Base-by-base conservation (phyloP, 2,113 vertebrate genomes). In the Mystacornis crossleyi region DNA sequence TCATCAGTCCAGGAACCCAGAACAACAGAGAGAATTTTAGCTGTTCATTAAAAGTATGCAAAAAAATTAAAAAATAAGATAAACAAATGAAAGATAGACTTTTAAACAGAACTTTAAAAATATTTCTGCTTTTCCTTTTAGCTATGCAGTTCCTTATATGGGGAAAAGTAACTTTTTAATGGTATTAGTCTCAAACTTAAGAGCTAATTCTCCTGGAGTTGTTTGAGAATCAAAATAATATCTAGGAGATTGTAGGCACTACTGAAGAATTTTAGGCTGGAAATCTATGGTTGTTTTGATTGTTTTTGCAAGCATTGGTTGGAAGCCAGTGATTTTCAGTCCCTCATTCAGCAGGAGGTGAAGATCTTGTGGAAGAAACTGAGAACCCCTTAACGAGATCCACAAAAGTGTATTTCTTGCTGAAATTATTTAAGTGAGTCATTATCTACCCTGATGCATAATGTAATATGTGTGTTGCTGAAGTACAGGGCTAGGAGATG, bases 251-350 rank as follows among this genome's bases (percentile, higher is more conserved):
- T 83, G 45, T 43, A 90, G 67, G 40, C 31, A 33, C 36, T 91
- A 43, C 12, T 55, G 29, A 26, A 85, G 51, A 86, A 86, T 33
- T 79, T 90, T 55, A 50, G 33, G 18, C 43, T 81, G 16, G 10
- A 60, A 29, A 4, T 67, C 38, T 36, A 34, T 58, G 17, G 1
- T 20, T 50, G 36, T 82, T 74, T 55, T 3, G 1, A 71, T 64
- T 81, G 64, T 26, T 95, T 94, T 85, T 87, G 34, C 62, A 94
- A 86, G 6, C 12, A 23, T 13, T 90, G 43, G 17, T 82, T 79
- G 51, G 74, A 79, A 81, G 78, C 28, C 43, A 81, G 51, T 62
- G 51, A 74, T 85, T 93, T 91, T 93, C n/a, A 51, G 51, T 71
- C 16, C 8, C 2, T 26, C 38, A 74, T 87, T 91, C 90, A 93